phyloP scores from a whole-genome alignment of 2,797 vertebrate species.

The Silurus aristotelis region DNA sequence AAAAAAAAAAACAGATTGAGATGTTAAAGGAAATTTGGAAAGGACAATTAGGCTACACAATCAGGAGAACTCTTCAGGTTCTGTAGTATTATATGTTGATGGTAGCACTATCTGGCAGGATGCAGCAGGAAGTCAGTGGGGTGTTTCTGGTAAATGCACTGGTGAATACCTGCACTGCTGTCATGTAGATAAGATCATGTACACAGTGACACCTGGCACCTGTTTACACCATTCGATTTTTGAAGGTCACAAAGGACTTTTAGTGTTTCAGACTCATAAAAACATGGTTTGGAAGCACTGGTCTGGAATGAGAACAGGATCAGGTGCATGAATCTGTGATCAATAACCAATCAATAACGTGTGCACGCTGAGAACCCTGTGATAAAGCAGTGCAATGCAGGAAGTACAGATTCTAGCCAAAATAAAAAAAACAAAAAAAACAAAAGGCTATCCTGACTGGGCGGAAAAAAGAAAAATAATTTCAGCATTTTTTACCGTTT shows the following conservation, averaged over 20 bases:
- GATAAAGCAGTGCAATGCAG: background rate
- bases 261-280: background rate
- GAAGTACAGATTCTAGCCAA: background rate
- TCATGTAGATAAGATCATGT: background rate
- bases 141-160: background rate
- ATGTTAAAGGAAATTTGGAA: background rate
- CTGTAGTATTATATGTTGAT: background rate
- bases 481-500: slow-evolving; percentile 39
- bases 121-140: background rate
- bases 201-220: background rate
- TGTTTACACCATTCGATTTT: background rate
- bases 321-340: no score
- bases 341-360: no score
- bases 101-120: background rate
- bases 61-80: background rate
- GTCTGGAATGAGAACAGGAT: no score
- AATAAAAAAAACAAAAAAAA: background rate
- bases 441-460: background rate
- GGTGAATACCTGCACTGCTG: background rate
- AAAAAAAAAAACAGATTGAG: background rate
- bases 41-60: background rate
- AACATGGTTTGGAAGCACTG: background rate
- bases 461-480: background rate
- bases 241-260: background rate
- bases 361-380: background rate